Percentiles rank a stretch among this genome's conserved stretches.
These are phyloP conservation scores for Neosilurus hyrtlii DNA, from an alignment of 2,797 vertebrate genomes.

Conservation along the genomic window DNA sequence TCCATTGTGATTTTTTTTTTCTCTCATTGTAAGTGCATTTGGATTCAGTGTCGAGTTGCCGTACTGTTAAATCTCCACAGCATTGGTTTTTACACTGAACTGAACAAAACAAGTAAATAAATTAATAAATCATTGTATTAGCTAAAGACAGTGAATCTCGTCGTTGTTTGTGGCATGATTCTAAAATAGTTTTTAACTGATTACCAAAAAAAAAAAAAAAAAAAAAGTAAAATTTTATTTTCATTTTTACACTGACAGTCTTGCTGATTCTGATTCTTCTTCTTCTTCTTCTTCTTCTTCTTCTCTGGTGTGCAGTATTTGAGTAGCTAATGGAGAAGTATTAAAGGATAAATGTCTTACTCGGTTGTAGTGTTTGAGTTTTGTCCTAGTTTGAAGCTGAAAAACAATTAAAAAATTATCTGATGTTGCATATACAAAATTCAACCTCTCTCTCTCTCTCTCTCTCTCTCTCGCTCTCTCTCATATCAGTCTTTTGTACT, in stretches of 20 bases:
- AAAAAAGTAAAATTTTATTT: conserved; percentile 37
- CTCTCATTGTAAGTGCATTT: conserved; percentile 86
- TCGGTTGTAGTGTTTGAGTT: conserved; percentile 84
- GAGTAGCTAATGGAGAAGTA: conserved; percentile 84
- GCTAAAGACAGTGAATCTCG: conserved; percentile 83
- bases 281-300: conserved; percentile 72
- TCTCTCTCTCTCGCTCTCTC: conserved; percentile 57
- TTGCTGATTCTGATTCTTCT: conserved; percentile 56
- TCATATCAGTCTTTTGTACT: conserved; percentile 89
- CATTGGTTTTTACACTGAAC: conserved; percentile 81
- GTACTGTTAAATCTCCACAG: conserved; percentile 86
- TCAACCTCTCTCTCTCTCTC: conserved; percentile 63
- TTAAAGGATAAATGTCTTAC: conserved; percentile 82
- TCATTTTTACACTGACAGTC: conserved; percentile 79
- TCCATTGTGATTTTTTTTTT: conserved; percentile 83
- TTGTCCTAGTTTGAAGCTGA: conserved; percentile 79
- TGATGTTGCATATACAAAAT: conserved; percentile 73
- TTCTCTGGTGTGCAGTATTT: conserved; percentile 88
- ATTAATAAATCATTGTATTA: conserved; percentile 77
- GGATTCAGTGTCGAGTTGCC: conserved; percentile 80
- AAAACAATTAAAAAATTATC: conserved; percentile 78
- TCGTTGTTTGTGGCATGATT: conserved; percentile 97
- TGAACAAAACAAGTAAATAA: conserved; percentile 60
- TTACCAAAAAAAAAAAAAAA: conserved; percentile 59
- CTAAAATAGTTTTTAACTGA: conserved; percentile 84